Evolutionary conservation across 2,888 invertebrate species (phyloP), one percentile per base, ranked within the genome.

Genomic region (Cosmorhoe ocellata): DNA sequence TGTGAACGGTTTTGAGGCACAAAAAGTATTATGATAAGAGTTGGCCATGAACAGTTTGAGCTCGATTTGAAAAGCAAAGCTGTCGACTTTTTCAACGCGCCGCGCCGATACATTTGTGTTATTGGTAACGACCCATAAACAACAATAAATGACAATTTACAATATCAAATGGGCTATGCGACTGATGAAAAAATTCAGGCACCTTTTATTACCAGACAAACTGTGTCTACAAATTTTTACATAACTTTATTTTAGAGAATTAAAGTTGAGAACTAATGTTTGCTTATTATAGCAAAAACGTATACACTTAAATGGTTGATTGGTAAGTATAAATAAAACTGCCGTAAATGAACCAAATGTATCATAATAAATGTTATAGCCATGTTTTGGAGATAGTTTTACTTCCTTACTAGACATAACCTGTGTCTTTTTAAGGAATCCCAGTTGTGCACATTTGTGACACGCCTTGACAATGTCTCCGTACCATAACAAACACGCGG

Each of bases 11-110:
- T 59, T 58, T 43, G 46, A 42, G 27, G 47, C 63, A 61, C 75
- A 73, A 78, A 81, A 81, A 74, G 65, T 58, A 51, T 57, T 66
- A 66, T 64, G 61, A 60, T 56, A 61, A 58, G 52, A 64, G 53
- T 69, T 71, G 63, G 62, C 66, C 18, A 52, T 51, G 55, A 46
- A 57, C 61, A 68, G 71, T 74, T 71, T 71, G 59, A 69, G 64
- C 61, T 70, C 67, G 68, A 73, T 70, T 79, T 70, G 50, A 70
- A 75, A 71, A 63, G 51, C 56, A 45, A 56, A 58, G 36, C 26
- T 42, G 40, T 26, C 51, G 9, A 28, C 51, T 61, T 61, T 58
- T 54, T 56, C 61, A 48, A 55, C 57, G 46, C 14, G 10, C 13
- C 24, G 5, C 18, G 18, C 45, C 59, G 14, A 39, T 48, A 53